Conservation (phyloP, 1,140 invertebrate species). For the Dendrolimus punctatus region DNA sequence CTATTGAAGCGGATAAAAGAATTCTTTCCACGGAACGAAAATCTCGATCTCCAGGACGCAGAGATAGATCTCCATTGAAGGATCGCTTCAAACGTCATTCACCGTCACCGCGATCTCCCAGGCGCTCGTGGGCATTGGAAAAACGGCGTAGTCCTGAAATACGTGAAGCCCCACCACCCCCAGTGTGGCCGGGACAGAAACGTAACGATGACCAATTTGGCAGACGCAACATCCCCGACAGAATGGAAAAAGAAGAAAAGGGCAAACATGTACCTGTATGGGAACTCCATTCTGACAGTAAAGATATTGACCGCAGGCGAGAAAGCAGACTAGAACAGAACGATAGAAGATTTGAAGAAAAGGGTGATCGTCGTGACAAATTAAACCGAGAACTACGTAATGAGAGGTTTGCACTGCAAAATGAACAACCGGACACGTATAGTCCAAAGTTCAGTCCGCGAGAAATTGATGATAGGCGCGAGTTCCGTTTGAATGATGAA, state of each 20-base stretch:
- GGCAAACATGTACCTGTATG: conserved; percentile 14
- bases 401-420: too few species aligned
- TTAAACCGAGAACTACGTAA: too few species aligned
- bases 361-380: too few species aligned
- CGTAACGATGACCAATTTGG: background rate
- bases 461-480: conserved; percentile 9
- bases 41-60: conserved; percentile 36
- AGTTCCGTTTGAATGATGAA: too few species aligned
- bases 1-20: conserved; percentile 15
- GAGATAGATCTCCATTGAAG: conserved; percentile 41
- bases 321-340: too few species aligned
- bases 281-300: conserved; percentile 10
- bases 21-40: conserved; percentile 12
- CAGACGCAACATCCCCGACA: background rate
- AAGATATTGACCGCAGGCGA: conserved; percentile 10
- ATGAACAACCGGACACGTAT: too few species aligned
- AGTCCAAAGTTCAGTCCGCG: conserved; percentile 12
- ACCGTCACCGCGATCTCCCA: conserved; percentile 41
- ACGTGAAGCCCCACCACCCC: conserved; percentile 42
- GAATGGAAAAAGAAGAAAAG: conserved; percentile 10
- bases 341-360: too few species aligned
- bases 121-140: conserved; percentile 54
- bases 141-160: conserved; percentile 46
- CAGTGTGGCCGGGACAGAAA: conserved; percentile 40
- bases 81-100: conserved; percentile 46